Evolutionary conservation across 2,113 vertebrate species (phyloP).

Genomic region (Lepidothrix coronata): DNA sequence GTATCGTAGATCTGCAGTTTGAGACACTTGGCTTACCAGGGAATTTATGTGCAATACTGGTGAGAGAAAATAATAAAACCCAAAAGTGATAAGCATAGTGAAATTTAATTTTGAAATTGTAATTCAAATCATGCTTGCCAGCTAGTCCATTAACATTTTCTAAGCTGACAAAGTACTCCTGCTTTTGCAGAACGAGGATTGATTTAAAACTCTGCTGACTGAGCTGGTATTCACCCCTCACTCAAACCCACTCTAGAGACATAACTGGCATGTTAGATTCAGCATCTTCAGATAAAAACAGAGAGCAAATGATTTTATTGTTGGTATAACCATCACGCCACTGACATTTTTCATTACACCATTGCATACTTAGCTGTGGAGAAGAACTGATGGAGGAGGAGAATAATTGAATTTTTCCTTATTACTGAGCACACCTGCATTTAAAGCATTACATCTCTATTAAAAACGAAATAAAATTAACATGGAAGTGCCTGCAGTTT

Average conservation of each 20-base stretch:
- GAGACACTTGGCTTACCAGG: background rate
- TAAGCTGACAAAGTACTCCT: background rate
- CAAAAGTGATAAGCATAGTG: background rate
- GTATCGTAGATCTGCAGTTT: background rate
- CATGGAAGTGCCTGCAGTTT: background rate
- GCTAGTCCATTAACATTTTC: constrained; percentile 8
- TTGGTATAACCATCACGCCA: background rate
- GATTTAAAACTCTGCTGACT: constrained; percentile 15
- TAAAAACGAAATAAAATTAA: background rate
- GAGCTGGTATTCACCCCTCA: background rate
- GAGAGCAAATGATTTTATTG: background rate
- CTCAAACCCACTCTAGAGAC: background rate
- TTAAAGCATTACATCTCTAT: background rate
- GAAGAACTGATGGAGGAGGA: background rate
- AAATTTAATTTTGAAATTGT: background rate
- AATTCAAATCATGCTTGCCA: background rate
- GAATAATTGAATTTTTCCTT: background rate
- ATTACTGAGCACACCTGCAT: background rate
- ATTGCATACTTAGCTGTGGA: background rate
- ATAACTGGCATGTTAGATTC: background rate
- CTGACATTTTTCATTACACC: background rate
- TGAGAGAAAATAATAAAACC: background rate
- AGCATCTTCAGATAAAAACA: background rate
- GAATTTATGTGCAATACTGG: background rate
- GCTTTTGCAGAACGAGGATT: background rate